phyloP scores from a whole-genome alignment of 2,113 vertebrate genomes.

The Cinclus cinclus region DNA sequence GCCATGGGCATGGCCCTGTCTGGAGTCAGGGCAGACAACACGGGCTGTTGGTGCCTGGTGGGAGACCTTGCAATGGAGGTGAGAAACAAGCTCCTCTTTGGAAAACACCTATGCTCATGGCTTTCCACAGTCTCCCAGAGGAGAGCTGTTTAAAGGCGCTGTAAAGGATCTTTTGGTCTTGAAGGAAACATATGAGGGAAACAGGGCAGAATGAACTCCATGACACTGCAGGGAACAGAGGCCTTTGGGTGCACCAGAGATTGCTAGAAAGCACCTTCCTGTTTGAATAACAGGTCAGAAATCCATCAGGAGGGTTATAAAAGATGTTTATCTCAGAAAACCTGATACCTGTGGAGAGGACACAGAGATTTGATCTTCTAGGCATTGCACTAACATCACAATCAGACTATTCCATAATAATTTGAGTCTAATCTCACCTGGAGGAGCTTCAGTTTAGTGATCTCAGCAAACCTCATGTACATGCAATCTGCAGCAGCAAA shows the following conservation, averaged over 20 bases:
- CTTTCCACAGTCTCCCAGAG: background rate
- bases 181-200: background rate
- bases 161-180: background rate
- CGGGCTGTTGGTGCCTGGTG: background rate
- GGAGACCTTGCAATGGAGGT: background rate
- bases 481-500: background rate
- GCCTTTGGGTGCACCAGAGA: background rate
- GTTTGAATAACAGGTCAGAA: background rate
- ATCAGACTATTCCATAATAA: background rate
- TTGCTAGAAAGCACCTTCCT: constrained; percentile 10
- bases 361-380: background rate
- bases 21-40: background rate
- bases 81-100: background rate
- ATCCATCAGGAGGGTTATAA: background rate
- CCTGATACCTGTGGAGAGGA: background rate
- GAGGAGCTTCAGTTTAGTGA: background rate
- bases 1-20: background rate
- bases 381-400: background rate
- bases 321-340: background rate
- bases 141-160: background rate
- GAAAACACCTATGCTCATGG: background rate
- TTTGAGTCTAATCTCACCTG: background rate
- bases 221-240: background rate
- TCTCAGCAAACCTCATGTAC: background rate
- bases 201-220: background rate